Conservation (phyloP, 2,113 vertebrate species). For the Aleadryas rufinucha region DNA sequence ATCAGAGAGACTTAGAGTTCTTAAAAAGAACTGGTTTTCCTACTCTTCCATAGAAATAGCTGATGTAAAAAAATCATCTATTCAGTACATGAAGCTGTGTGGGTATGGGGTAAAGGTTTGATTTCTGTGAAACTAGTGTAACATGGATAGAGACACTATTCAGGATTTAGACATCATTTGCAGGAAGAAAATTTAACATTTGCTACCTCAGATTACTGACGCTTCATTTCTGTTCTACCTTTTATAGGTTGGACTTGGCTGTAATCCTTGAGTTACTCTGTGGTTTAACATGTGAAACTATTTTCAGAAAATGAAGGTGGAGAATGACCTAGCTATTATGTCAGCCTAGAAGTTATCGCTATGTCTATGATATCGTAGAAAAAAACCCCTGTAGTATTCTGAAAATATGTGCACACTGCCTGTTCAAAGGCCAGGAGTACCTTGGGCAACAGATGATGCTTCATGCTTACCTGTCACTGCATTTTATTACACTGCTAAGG, state of each 20-base stretch:
- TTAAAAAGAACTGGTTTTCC: background rate
- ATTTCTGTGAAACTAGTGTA: background rate
- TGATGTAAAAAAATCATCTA: background rate
- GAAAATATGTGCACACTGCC: rapidly evolving
- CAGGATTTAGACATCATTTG: background rate
- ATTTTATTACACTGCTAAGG: background rate
- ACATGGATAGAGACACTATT: background rate
- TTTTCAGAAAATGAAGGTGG: background rate
- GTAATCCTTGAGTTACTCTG: background rate
- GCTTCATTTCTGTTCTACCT: background rate
- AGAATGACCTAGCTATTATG: background rate
- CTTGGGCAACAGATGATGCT: background rate
- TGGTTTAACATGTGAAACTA: background rate
- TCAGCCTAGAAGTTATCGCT: background rate
- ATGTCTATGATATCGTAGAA: background rate
- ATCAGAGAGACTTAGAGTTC: background rate
- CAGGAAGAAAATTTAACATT: background rate
- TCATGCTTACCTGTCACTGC: rapidly evolving
- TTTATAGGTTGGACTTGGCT: background rate
- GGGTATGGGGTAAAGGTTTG: background rate
- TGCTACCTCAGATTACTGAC: background rate
- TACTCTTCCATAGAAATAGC: background rate
- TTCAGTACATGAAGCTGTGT: background rate
- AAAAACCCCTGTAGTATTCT: rapidly evolving
- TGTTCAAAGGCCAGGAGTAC: background rate